phyloP scores from a whole-genome alignment of 2,797 vertebrate species.

The Pipistrellus kuhlii region DNA sequence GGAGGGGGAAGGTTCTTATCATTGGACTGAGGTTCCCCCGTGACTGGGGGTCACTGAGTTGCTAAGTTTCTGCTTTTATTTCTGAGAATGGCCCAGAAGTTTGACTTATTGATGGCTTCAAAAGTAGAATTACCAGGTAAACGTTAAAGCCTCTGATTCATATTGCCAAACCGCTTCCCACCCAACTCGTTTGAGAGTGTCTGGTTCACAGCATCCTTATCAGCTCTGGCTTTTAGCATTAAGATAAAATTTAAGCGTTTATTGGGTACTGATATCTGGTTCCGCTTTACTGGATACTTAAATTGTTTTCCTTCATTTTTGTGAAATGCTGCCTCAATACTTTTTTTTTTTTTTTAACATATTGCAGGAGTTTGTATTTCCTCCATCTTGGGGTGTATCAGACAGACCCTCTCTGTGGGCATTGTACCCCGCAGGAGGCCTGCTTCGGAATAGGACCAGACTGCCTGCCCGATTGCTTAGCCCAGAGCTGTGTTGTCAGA shows the following conservation, averaged over 20 bases:
- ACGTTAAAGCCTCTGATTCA: conserved; percentile 36
- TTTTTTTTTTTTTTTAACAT: not conserved
- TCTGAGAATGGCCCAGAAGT: not conserved
- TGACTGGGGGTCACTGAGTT: not conserved
- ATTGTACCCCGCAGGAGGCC: not conserved
- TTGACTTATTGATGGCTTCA: conserved; percentile 15
- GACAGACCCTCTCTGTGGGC: not conserved
- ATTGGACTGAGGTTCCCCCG: not conserved
- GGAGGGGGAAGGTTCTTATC: not conserved
- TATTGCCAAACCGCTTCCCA: conserved; percentile 22
- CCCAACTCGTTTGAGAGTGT: not conserved
- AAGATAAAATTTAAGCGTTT: not conserved
- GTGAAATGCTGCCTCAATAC: not conserved
- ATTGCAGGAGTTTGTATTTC: not conserved
- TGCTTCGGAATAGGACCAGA: not conserved
- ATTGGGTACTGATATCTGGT: not conserved
- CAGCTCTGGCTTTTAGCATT: conserved; percentile 29
- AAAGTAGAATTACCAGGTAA: not conserved
- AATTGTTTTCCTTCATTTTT: not conserved
- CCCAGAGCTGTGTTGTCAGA: conserved; percentile 11
- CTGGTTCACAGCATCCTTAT: conserved; percentile 37
- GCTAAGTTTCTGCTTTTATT: conserved; percentile 9
- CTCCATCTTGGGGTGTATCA: too few species aligned
- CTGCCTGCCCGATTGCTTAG: not conserved
- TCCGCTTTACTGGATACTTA: conserved; percentile 23